Conservation (phyloP, 2,113 vertebrate species). For the Cynocephalus volans region DNA sequence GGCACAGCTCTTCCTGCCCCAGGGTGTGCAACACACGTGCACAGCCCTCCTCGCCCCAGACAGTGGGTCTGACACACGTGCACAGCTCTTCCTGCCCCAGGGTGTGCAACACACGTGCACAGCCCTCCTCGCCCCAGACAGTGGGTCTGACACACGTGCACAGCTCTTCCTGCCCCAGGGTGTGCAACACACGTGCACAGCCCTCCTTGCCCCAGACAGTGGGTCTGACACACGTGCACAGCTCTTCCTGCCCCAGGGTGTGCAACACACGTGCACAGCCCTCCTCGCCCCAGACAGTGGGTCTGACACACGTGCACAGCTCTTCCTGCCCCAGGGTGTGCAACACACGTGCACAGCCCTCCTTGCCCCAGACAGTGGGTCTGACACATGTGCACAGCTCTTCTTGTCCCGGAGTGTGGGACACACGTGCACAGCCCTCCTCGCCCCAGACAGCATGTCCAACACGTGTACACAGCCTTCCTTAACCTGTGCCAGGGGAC, state of each 20-base stretch:
- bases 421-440: no score
- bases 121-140: background rate
- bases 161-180: no score
- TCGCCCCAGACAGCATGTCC: no score
- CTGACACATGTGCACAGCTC: rapidly evolving
- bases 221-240: no score
- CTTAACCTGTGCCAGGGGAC: background rate
- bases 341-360: background rate
- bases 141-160: rapidly evolving
- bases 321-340: no score
- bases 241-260: no score
- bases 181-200: rapidly evolving
- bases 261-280: rapidly evolving
- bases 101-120: background rate
- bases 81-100: no score
- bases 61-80: no score
- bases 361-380: background rate
- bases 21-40: no score
- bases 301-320: no score
- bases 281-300: no score
- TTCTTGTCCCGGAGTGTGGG: background rate
- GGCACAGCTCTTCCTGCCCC: no score
- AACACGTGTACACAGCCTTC: background rate
- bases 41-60: background rate
- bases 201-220: background rate